These are phyloP conservation scores for Oligia fasciuncula DNA, from an alignment of 2,888 invertebrate genomes.

Conservation along the genomic window DNA sequence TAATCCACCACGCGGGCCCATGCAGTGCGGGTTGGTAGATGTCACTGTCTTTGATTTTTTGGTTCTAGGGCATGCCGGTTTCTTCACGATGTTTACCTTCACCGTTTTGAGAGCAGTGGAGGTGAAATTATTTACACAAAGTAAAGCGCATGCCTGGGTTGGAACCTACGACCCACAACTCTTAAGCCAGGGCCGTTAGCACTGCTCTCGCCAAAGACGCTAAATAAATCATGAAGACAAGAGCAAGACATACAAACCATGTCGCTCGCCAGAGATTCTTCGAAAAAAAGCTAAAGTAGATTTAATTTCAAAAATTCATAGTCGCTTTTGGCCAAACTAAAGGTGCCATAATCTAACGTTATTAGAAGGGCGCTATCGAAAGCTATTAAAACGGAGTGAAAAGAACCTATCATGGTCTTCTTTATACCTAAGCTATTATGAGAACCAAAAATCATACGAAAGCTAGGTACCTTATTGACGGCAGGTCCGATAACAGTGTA, in stretches of 20 bases:
- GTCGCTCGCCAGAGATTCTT: too few species aligned
- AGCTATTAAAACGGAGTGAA: not conserved
- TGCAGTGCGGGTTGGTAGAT: not conserved
- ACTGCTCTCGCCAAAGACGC: not conserved
- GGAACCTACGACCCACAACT: not conserved
- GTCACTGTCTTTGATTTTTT: not conserved
- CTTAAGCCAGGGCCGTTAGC: too few species aligned
- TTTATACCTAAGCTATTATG: not conserved
- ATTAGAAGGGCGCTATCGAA: not conserved
- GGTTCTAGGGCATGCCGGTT: not conserved
- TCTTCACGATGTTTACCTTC: not conserved
- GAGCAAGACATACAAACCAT: not conserved
- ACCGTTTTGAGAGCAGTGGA: not conserved
- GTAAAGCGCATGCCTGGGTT: not conserved
- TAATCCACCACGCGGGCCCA: too few species aligned
- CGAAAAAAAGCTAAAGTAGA: too few species aligned
- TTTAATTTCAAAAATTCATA: too few species aligned
- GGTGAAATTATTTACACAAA: not conserved
- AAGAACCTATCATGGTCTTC: not conserved
- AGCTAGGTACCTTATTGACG: conserved; percentile 90
- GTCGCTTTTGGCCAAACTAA: not conserved
- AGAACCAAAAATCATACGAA: not conserved
- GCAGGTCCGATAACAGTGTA: conserved; percentile 93
- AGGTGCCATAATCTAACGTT: not conserved
- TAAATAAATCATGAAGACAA: not conserved